These are phyloP conservation scores for Tarsius wallacei DNA, from an alignment of 2,797 vertebrate species.

Conservation along the genomic window DNA sequence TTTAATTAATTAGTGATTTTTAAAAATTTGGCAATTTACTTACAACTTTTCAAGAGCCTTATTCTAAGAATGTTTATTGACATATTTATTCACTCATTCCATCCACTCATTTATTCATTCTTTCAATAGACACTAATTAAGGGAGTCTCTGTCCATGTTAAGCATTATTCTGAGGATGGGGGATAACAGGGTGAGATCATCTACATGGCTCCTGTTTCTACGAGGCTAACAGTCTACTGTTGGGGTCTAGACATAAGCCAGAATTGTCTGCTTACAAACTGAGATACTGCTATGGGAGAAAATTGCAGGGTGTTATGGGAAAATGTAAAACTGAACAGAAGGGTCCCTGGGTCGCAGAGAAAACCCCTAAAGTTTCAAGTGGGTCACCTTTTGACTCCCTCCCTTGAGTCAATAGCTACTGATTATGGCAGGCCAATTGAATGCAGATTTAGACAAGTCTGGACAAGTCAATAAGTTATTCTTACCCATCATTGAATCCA, in stretches of 20 bases:
- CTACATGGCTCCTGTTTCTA: background rate
- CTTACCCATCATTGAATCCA: background rate
- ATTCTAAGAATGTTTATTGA: background rate
- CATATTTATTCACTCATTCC: background rate
- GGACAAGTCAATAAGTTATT: background rate
- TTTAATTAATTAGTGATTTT: constrained; percentile 31
- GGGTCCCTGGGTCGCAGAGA: constrained; percentile 1
- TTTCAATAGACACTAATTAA: constrained; percentile 33
- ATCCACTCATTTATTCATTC: background rate
- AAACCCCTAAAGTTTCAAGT: constrained; percentile 8
- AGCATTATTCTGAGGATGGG: background rate
- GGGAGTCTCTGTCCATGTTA: background rate
- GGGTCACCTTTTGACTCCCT: constrained; percentile 4
- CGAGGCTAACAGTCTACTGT: background rate
- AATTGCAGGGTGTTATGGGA: background rate
- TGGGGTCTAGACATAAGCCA: background rate
- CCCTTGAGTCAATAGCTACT: background rate
- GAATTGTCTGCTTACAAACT: constrained; percentile 30
- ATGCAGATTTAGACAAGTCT: background rate
- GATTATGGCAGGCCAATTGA: background rate
- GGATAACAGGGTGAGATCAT: background rate
- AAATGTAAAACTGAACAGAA: constrained; percentile 29
- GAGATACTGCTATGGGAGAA: background rate
- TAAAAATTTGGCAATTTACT: background rate
- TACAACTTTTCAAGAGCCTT: constrained; percentile 1